Conservation (phyloP, 2,113 vertebrate genomes). For the Sinocyclocheilus anshuiensis region DNA sequence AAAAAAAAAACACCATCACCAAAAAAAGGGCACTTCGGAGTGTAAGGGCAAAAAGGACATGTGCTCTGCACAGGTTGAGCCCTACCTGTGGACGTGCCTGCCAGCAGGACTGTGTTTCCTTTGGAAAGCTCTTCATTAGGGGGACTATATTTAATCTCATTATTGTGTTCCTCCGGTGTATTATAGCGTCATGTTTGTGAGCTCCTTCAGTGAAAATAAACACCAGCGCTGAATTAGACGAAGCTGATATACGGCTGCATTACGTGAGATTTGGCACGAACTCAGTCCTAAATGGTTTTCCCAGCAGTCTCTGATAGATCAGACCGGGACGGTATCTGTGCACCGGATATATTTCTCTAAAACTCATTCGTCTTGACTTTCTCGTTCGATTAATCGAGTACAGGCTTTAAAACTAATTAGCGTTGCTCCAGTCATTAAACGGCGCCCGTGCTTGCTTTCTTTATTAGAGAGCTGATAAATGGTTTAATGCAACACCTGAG, state of each 20-base stretch:
- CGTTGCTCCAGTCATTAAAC: no score
- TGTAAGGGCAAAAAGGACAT: no score
- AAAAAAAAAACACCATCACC: no score
- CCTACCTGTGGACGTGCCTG: no score
- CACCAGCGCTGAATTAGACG: neutral
- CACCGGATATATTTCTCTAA: neutral
- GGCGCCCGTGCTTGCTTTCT: no score
- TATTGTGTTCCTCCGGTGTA: conserved; percentile 52
- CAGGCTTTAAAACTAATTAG: no score
- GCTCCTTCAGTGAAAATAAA: conserved; percentile 60
- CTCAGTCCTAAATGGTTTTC: neutral
- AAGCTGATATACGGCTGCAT: neutral
- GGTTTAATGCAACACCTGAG: no score
- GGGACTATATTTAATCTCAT: conserved; percentile 65
- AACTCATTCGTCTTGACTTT: no score
- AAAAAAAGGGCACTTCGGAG: no score
- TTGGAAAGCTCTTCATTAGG: conserved; percentile 62
- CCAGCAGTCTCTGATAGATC: neutral
- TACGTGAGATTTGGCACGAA: conserved; percentile 31
- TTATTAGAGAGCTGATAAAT: no score
- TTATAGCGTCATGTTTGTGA: conserved; percentile 47
- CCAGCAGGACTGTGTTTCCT: conserved; percentile 66
- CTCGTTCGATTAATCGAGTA: no score
- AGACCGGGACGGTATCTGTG: neutral
- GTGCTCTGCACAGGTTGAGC: no score